These are phyloP conservation scores for Mesocricetus auratus DNA, from an alignment of 2,113 vertebrate species.

Conservation along the genomic window DNA sequence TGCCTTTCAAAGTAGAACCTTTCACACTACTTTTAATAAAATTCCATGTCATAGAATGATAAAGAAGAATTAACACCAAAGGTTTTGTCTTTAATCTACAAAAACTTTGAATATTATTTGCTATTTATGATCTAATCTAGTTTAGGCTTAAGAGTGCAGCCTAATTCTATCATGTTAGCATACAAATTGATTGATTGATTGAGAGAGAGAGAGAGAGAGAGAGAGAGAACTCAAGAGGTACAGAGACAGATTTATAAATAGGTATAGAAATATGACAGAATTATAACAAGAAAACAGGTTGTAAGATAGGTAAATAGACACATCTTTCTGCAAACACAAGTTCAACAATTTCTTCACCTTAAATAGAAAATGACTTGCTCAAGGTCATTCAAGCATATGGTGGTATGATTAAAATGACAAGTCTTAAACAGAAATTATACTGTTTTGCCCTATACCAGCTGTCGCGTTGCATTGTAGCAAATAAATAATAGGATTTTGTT, in stretches of 20 bases:
- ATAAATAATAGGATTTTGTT: constrained; percentile 31
- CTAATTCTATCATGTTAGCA: neutral
- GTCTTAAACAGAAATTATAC: neutral
- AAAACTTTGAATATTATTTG: neutral
- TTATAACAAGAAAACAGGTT: neutral
- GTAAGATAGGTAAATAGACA: neutral
- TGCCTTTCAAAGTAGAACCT: neutral
- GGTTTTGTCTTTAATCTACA: neutral
- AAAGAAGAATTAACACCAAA: neutral
- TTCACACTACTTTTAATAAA: neutral
- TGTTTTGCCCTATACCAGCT: constrained; percentile 1
- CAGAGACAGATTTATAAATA: neutral
- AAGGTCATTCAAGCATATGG: neutral
- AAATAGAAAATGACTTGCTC: constrained; percentile 3
- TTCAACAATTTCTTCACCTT: neutral
- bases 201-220: neutral
- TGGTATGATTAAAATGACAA: neutral
- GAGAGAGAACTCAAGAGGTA: no score
- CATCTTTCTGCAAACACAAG: neutral
- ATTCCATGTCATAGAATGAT: neutral
- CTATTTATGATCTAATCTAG: neutral
- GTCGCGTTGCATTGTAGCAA: constrained; percentile 24
- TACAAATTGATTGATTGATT: no score
- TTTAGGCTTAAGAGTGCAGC: neutral
- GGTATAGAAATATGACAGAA: neutral